A percentile compares a stretch with the other conserved stretches of the same genome.
phyloP scores from a whole-genome alignment of 2,888 invertebrate genomes.

The Cecidostiba fungosa region DNA sequence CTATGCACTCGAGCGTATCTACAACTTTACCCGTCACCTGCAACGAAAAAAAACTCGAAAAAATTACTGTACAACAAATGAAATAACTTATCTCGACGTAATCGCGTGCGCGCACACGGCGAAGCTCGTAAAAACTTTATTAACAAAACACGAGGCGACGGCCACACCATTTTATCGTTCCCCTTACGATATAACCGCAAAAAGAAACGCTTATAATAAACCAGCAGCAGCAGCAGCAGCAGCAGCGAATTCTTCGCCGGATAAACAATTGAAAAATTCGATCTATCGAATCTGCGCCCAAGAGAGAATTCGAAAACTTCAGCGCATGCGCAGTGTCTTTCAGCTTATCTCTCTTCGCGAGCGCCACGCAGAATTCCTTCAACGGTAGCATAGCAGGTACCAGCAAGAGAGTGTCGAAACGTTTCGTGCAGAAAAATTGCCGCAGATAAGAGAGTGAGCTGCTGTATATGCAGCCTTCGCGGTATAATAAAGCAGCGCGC shows the following conservation, averaged over 20 bases:
- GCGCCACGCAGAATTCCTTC: conserved; percentile 1
- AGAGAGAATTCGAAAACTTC: conserved; percentile 21
- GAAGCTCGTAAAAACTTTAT: conserved; percentile 47
- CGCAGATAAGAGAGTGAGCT: conserved; percentile 26
- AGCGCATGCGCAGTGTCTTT: background rate
- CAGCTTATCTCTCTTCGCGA: background rate
- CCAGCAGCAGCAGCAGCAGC: background rate
- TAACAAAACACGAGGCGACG: conserved; percentile 24
- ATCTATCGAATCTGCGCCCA: background rate
- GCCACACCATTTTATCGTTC: conserved; percentile 20
- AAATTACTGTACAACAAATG: background rate
- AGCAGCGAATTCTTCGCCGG: background rate
- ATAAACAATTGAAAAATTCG: background rate
- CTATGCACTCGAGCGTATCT: background rate
- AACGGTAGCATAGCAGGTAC: background rate
- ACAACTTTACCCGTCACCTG: too few relatives aligned
- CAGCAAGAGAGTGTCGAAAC: conserved; percentile 24
- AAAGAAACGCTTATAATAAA: background rate
- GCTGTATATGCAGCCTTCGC: conserved; percentile 17
- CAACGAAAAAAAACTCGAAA: background rate
- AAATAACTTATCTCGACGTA: conserved; percentile 14
- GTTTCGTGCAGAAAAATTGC: background rate
- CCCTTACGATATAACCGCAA: conserved; percentile 15
- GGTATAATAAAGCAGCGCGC: conserved; percentile 38
- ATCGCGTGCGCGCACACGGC: background rate